Conservation (phyloP, 2,888 invertebrate species). For the Xylocampa areola region DNA sequence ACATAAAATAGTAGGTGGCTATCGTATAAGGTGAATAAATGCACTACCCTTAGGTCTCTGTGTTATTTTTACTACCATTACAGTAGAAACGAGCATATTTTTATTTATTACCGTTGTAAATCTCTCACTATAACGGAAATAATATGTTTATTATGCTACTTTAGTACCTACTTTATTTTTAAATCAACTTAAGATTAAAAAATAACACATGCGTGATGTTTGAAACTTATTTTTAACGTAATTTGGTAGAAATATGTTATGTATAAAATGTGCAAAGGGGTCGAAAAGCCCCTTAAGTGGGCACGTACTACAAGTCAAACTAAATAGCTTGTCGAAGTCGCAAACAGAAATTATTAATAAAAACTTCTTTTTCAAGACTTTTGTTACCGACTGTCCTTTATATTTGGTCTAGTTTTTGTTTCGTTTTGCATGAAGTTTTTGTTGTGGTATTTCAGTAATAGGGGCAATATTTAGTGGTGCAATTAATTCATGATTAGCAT, state of each 20-base stretch:
- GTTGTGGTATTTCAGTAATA: constrained; percentile 27
- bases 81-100: constrained; percentile 2
- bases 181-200: too few species aligned
- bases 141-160: too few species aligned
- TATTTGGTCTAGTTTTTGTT: constrained; percentile 30
- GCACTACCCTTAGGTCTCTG: constrained; percentile 19
- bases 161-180: too few species aligned
- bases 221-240: too few species aligned
- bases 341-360: neutral
- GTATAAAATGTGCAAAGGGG: too few species aligned
- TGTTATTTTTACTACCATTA: constrained; percentile 8
- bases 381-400: constrained; percentile 24
- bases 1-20: constrained; percentile 41
- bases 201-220: too few species aligned
- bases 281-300: too few species aligned
- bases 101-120: constrained; percentile 9
- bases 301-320: too few species aligned
- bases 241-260: too few species aligned
- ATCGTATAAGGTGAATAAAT: constrained; percentile 39
- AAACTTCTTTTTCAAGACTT: constrained; percentile 4
- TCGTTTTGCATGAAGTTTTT: constrained; percentile 26
- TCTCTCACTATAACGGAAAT: too few species aligned
- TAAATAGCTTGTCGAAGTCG: too few species aligned
- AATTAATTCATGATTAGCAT: constrained; percentile 5
- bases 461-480: constrained; percentile 6